Base-by-base conservation (phyloP, 2,888 invertebrate species). In the Metalampra italica region DNA sequence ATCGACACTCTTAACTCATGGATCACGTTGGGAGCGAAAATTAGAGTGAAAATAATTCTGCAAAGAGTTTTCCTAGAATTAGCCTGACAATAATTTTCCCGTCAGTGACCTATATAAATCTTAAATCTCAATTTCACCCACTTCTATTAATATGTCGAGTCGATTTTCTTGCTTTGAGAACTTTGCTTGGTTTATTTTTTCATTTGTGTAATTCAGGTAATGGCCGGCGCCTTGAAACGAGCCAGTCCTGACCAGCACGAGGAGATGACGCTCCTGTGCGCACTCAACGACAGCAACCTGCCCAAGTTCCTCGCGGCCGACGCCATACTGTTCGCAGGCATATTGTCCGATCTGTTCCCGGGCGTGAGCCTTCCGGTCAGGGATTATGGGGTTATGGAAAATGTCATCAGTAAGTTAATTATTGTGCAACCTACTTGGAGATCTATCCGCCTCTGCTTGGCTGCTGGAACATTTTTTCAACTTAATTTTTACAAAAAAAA, bases 221-320 rank as follows among this genome's bases (percentile, higher is more conserved):
- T 97, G 97, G 97, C 97, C 0, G 97, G 97, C 0, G 93, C 95
- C 0, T 75, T 97, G 11, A 97, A 97, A 73, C 91, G 97, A 45
- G 94, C 95, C 11, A 94, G 94, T 64, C 97, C 96, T 0, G 94
- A 96, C 70, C 94, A 95, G 66, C 92, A 91, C 42, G 97, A 97
- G 77, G 95, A 97, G 66, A 94, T 94, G 49, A 95, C 95, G 0
- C 78, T 97, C 11, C 93, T 97, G 50, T 92, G 96, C 62, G 97
- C 97, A 0, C 78, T 97, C 7, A 91, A 96, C 54, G 97, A 97
- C 81, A 96, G 96, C 60, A 97, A 97, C 78, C 84, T 97, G 56
- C 97, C 97, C 0, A 97, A 97, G 79, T 97, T 97, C 77, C 80
- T 97, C 48, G 92, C 94, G 0, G 95, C 97, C 45, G 97, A 97